Evolutionary conservation across 2,888 invertebrate genomes (phyloP).

Genomic region (Hyposoter didymator): DNA sequence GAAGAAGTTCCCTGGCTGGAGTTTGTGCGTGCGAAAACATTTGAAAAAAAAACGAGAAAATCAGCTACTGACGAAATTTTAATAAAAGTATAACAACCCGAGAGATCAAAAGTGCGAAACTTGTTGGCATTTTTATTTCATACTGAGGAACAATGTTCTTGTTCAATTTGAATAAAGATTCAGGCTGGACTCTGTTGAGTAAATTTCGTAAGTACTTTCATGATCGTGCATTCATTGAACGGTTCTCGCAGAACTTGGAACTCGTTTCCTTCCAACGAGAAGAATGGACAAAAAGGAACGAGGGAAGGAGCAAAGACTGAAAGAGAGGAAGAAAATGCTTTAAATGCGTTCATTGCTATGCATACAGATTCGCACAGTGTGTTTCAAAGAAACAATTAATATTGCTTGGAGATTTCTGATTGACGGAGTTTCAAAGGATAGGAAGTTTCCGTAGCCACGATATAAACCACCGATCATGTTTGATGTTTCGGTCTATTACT

Average conservation of each 20-base stretch:
- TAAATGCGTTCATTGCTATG: neutral
- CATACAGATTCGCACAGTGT: too few relatives aligned
- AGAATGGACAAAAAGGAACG: neutral
- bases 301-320: neutral
- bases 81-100: neutral
- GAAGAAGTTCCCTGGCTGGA: conserved; percentile 12
- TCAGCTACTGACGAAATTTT: neutral
- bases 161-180: neutral
- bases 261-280: neutral
- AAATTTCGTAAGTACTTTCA: neutral
- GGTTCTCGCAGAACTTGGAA: neutral
- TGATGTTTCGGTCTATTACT: neutral
- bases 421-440: neutral
- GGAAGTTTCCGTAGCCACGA: neutral
- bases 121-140: neutral
- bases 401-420: neutral
- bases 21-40: neutral
- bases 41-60: neutral
- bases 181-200: neutral
- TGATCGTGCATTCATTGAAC: neutral
- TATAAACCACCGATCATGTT: neutral
- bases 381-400: neutral
- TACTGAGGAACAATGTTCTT: neutral
- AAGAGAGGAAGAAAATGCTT: neutral
- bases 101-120: neutral